Evolutionary conservation across 2,797 vertebrate species (phyloP), one percentile per base, ranked within the genome.

Genomic region (Denticeps clupeoides): DNA sequence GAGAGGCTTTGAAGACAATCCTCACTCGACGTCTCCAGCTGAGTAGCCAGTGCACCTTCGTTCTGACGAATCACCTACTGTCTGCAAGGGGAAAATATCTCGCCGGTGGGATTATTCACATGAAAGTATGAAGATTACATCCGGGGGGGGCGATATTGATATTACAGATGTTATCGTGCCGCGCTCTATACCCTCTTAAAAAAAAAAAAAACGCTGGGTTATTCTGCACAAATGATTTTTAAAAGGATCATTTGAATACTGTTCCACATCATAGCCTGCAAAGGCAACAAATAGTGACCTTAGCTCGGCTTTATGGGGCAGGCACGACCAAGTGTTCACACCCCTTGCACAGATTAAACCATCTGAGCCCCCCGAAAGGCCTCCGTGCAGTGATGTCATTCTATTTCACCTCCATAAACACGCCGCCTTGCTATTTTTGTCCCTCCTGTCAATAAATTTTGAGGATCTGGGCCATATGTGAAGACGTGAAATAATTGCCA

Each of bases 401-500:
- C 73, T 71, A 58, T 77, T 64, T 68, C 74, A 73, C 71, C 73
- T 66, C 80, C 79, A 81, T 80, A 82, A 80, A 77, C 63, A 71
- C 82, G 74, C 71, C 69, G 65, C 64, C 70, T 48, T 47, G 47
- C n/a, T 52, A 58, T 47, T 57, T 55, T 33, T 13, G 43, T 52
- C 45, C 32, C 28, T 63, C 53, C 63, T 68, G 68, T 80, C 82
- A 76, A 83, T 85, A 86, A 82, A 85, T 83, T 75, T 74, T 43
- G 68, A 62, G 63, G 71, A 66, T 45, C 74, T 72, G 63, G 42
- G 62, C 78, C 72, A 53, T 66, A 61, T 35, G 53, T 69, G 55
- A 62, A 73, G 77, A 80, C 81, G 65, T 64, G 75, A 77, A 87
- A 85, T 86, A 86, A 89, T 87, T 84, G 73, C 81, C 85, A 83